Evolutionary conservation across 2,888 invertebrate species (phyloP), one percentile per base, ranked within the genome.

Genomic region (Serripes groenlandicus): DNA sequence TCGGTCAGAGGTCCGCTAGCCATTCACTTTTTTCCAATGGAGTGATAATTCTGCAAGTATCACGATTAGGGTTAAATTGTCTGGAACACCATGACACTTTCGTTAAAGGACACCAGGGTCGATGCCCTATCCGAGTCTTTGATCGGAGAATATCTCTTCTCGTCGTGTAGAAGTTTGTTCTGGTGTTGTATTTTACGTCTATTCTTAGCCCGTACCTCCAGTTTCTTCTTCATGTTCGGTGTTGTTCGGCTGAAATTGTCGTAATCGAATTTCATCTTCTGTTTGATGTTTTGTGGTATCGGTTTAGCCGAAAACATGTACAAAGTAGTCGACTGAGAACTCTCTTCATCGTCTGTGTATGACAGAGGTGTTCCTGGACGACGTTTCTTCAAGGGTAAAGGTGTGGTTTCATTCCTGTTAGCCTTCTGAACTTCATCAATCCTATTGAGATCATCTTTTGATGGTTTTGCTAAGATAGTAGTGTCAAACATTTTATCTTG

Each of bases 31-130:
- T n/a, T n/a, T n/a, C n/a, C n/a, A n/a, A n/a, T n/a, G n/a, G n/a
- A n/a, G n/a, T n/a, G n/a, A n/a, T n/a, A n/a, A n/a, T n/a, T n/a
- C n/a, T n/a, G n/a, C n/a, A n/a, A n/a, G n/a, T n/a, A n/a, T n/a
- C n/a, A n/a, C n/a, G 49, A 21, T 21, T 1, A 49, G 49, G 21
- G 15, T 81, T 34, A 81, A 9, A 86, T 86, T 34, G 80, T 86
- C 52, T 86, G 83, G 52, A 83, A 86, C 35, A 86, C 86, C 34
- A 81, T 74, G 23, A 86, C 86, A 62, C 80, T 86, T 26, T 86
- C 86, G 37, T 82, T 84, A 52, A 86, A 86, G 7, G 83, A 84
- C 64, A 86, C 86, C 30, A 78, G 75, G 15, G 86, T 82, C 23
- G 71, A 34, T 18, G 84, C 82, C 5, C 83, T 71, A 15, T 79